Evolutionary conservation across 2,113 vertebrate species (phyloP).

Genomic region (Pterocles orientalis): DNA sequence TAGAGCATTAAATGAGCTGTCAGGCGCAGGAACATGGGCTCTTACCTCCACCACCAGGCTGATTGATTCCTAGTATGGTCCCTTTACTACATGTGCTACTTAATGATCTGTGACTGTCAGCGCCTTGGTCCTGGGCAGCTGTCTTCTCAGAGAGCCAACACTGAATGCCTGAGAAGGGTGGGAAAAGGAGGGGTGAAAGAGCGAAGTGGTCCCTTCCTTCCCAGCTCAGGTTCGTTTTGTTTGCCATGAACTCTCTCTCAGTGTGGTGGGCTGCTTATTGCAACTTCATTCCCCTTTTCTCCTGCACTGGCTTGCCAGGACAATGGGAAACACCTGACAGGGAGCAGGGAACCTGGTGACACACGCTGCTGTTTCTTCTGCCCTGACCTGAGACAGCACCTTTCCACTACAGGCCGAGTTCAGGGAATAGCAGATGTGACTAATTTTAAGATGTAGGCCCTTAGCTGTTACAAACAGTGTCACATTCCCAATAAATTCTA

Average conservation of each 20-base stretch:
- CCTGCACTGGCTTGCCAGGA: background rate
- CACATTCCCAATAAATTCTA: background rate
- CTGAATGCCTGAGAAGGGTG: background rate
- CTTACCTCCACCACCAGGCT: background rate
- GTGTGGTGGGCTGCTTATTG: background rate
- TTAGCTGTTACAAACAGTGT: background rate
- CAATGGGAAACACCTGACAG: background rate
- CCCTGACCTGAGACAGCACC: background rate
- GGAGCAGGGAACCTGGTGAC: accelerated
- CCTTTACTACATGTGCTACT: background rate
- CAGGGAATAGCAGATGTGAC: background rate
- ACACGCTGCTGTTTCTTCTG: background rate
- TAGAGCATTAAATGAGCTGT: background rate
- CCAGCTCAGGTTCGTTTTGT: background rate
- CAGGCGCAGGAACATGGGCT: background rate
- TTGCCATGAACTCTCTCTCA: background rate
- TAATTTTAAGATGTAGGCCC: background rate
- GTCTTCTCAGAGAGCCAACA: background rate
- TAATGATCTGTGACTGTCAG: background rate
- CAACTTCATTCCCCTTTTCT: background rate
- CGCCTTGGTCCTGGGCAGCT: background rate
- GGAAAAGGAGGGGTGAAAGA: background rate
- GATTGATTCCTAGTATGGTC: background rate
- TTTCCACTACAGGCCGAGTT: background rate
- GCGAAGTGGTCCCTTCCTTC: background rate